Evolutionary conservation across 2,113 vertebrate genomes (phyloP).

Genomic region (Psittacula cyanocephala): DNA sequence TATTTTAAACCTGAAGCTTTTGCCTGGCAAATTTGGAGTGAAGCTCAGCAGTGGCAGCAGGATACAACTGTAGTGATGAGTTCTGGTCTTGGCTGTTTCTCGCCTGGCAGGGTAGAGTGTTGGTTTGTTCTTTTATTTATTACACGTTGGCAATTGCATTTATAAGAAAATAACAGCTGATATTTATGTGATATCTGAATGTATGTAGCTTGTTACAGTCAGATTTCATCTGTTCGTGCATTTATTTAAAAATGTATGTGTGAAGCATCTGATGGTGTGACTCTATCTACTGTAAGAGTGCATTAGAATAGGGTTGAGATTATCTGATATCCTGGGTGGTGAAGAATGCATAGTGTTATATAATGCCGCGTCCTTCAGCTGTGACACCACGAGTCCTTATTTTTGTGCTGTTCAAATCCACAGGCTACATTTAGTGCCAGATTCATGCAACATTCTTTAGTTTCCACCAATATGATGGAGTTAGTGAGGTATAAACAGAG

Average conservation of each 20-base stretch:
- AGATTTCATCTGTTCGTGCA: conserved; percentile 33
- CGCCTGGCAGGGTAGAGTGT: conserved; percentile 21
- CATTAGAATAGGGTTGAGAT: background rate
- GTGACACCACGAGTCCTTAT: background rate
- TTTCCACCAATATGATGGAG: background rate
- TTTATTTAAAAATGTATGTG: background rate
- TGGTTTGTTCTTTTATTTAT: conserved; percentile 59
- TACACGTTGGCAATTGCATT: conserved; percentile 36
- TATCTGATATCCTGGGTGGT: background rate
- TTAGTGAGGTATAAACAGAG: background rate
- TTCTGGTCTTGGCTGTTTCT: conserved; percentile 41
- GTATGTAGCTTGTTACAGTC: conserved; percentile 12
- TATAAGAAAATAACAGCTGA: conserved; percentile 63
- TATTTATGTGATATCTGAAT: conserved; percentile 43
- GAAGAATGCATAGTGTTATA: background rate
- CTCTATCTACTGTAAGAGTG: background rate
- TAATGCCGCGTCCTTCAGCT: background rate
- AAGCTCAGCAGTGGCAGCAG: conserved; percentile 21
- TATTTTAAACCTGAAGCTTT: conserved; percentile 24
- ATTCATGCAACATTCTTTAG: background rate
- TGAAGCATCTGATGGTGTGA: background rate
- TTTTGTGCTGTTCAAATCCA: background rate
- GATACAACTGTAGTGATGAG: background rate
- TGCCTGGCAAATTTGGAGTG: conserved; percentile 1
- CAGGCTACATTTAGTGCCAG: background rate